Base-by-base conservation (phyloP, 2,888 invertebrate species). In the Oscheius sp. region DNA sequence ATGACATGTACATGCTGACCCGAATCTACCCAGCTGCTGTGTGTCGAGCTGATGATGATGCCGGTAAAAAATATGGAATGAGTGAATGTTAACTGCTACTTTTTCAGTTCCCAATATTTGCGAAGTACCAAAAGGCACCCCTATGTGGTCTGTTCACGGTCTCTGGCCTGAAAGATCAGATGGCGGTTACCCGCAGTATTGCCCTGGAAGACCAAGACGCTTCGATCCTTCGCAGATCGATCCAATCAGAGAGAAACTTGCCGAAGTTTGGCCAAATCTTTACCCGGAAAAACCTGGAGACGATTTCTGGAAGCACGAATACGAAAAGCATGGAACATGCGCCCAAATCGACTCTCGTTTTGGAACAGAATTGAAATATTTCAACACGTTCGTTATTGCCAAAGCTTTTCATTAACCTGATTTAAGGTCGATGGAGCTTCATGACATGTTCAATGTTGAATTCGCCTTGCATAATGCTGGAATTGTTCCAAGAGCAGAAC, bases 251-350 rank as follows among this genome's bases (percentile, higher is more conserved):
- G 52, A 61, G 9, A 53, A 69, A 41, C 53, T 83, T 29, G 21
- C 13, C 78, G 72, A 23, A 73, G 76, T 75, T 0, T 83, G 83
- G 83, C 83, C 83, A 2, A 83, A 83, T 58, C 61, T 81, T 21
- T 80, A 72, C 45, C 75, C 77, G 1, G 68, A 45, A n/a, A 79
- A 81, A 63, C 55, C 66, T 2, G 73, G 66, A 12, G 59, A 68
- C 23, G 75, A 74, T 0, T 80, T 83, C 66, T 83, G 83, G 83
- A 83, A 83, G 45, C 83, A 83, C 74, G 83, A 83, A 55, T 83
- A 76, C 18, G 83, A 83, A 16, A 83, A 83, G 63, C 83, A 83
- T 66, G 83, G 83, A 23, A 83, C 83, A 1, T 83, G 83, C 73
- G 76, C 76, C 18, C 76, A 80, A 52, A 74, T 72, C 9, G 75